These are phyloP conservation scores for Pachycephus smyrnensis DNA, from an alignment of 2,888 invertebrate genomes.

Conservation along the genomic window DNA sequence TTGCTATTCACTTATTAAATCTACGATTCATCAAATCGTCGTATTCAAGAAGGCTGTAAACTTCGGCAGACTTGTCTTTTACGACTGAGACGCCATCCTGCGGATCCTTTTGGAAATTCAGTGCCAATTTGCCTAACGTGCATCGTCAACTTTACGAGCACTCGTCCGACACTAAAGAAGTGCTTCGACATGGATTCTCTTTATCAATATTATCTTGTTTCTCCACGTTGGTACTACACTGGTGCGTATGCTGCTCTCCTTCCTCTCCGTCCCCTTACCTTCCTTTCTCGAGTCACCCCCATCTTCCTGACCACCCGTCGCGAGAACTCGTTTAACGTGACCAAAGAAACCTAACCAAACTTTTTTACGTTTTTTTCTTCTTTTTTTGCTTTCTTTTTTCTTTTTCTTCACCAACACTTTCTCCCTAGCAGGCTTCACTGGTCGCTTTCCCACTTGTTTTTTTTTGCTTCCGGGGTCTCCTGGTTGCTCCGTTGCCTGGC, in stretches of 20 bases:
- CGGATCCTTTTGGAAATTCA: conserved; percentile 33
- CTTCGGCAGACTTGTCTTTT: conserved; percentile 12
- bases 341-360: conserved; percentile 47
- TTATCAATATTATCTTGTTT: not conserved
- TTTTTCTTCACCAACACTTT: conserved; percentile 22
- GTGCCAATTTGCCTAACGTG: conserved; percentile 40
- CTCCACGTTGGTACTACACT: not conserved
- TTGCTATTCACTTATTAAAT: conserved; percentile 18
- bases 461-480: not conserved
- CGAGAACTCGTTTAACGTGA: conserved; percentile 48
- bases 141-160: not conserved
- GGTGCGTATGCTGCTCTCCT: not conserved
- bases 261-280: not conserved
- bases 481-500: not conserved
- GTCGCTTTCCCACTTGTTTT: not conserved
- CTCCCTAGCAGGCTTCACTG: not conserved
- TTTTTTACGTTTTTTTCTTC: conserved; percentile 35
- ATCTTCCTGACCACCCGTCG: conserved; percentile 31
- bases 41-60: conserved; percentile 42
- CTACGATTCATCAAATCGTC: conserved; percentile 39
- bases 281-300: conserved; percentile 23
- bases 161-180: not conserved
- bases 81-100: not conserved
- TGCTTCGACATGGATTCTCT: not conserved
- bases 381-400: not conserved